Conservation (phyloP, 2,888 invertebrate species). For the Plemyria rubiginata region DNA sequence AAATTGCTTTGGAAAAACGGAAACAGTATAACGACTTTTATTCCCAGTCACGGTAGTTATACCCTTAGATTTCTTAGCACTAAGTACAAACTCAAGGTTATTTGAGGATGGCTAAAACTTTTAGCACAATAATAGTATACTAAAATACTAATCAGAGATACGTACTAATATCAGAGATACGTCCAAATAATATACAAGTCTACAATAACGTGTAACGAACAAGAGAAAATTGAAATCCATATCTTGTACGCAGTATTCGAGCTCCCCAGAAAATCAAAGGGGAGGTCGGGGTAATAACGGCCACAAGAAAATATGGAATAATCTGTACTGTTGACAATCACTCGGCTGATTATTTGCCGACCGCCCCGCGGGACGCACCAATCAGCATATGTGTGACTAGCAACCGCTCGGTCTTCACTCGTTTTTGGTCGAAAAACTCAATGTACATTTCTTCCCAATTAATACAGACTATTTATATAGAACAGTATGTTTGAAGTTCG, state of each 20-base stretch:
- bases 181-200: too few species aligned
- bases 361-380: constrained; percentile 61
- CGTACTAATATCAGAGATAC: too few species aligned
- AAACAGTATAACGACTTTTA: too few species aligned
- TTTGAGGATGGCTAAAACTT: too few species aligned
- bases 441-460: too few species aligned
- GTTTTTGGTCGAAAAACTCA: constrained; percentile 4
- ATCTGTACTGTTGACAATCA: constrained; percentile 75
- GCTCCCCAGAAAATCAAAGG: constrained; percentile 12
- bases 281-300: constrained; percentile 20
- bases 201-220: not conserved
- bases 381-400: constrained; percentile 51
- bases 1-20: too few species aligned
- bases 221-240: not conserved
- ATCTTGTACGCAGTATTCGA: constrained; percentile 1
- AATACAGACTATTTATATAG: too few species aligned
- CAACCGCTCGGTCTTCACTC: constrained; percentile 14
- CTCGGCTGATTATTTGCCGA: constrained; percentile 77
- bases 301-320: constrained; percentile 32
- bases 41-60: too few species aligned
- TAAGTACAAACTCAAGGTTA: too few species aligned
- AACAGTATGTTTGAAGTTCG: not conserved
- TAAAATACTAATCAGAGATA: too few species aligned
- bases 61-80: too few species aligned
- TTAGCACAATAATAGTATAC: too few species aligned